Percentiles rank a stretch among this genome's conserved stretches.
These are phyloP conservation scores for Diprion similis DNA, from an alignment of 1,140 invertebrate species.

Conservation along the genomic window DNA sequence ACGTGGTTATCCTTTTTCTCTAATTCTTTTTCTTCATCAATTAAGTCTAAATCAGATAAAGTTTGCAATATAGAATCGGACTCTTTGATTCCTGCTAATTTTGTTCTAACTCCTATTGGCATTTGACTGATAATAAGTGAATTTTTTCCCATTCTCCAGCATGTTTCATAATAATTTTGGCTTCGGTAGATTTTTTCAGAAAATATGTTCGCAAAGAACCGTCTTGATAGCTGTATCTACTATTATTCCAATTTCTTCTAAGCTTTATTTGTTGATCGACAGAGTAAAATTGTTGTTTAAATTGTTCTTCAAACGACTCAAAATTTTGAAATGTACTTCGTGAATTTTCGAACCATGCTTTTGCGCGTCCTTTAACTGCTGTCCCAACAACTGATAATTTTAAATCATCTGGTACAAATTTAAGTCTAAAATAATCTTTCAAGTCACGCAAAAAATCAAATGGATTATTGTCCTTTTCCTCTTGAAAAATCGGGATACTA, in stretches of 20 bases:
- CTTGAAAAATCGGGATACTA: background rate
- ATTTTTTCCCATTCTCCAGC: background rate
- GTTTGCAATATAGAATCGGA: background rate
- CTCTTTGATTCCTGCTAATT: background rate
- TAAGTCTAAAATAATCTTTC: background rate
- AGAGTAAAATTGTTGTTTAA: background rate
- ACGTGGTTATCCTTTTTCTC: background rate
- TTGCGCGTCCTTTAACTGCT: background rate
- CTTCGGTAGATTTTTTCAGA: background rate
- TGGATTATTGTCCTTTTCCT: background rate
- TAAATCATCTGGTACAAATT: background rate
- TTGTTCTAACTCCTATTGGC: background rate
- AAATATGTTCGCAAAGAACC: background rate
- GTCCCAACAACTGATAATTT: background rate
- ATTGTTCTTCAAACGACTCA: background rate
- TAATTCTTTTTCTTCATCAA: background rate
- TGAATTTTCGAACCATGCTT: background rate
- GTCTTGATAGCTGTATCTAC: background rate
- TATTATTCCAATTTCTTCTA: conserved; percentile 3
- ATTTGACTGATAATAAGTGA: background rate
- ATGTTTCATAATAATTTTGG: background rate
- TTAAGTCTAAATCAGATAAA: background rate
- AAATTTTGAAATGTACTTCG: background rate
- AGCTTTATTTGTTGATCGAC: background rate
- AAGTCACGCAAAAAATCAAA: background rate